Evolutionary conservation across 2,113 vertebrate species (phyloP).

Genomic region (Porphyrio hochstetteri): DNA sequence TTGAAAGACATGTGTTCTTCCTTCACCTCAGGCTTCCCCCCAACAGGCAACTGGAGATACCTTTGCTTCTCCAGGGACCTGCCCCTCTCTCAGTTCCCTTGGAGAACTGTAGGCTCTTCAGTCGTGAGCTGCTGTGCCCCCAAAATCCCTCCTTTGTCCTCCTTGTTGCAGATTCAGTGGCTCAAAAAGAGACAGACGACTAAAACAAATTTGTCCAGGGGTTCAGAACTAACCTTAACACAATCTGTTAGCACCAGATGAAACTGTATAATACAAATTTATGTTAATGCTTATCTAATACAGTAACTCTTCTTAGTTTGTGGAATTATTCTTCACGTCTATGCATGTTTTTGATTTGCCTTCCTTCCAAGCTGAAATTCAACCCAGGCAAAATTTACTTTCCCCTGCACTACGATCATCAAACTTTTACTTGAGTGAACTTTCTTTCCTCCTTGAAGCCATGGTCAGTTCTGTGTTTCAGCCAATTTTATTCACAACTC

Average conservation of each 20-base stretch:
- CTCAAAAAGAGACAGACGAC: not conserved
- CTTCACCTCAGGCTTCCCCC: not conserved
- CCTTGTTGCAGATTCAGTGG: not conserved
- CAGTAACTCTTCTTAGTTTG: not conserved
- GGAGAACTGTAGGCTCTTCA: not conserved
- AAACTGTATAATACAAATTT: not conserved
- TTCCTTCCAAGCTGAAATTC: not conserved
- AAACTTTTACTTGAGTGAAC: not conserved
- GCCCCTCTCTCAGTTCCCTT: not conserved
- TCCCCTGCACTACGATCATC: not conserved
- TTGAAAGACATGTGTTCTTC: not conserved
- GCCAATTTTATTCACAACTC: not conserved
- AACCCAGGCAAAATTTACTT: not conserved
- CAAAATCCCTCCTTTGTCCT: not conserved
- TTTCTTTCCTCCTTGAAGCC: not conserved
- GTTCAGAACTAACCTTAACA: not conserved
- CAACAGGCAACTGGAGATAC: not conserved
- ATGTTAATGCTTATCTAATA: not conserved
- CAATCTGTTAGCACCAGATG: not conserved
- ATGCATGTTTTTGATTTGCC: not conserved
- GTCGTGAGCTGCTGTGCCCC: not conserved
- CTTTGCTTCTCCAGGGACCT: not conserved
- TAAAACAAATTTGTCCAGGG: not conserved
- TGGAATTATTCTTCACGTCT: not conserved
- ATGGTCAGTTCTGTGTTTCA: not conserved